These are phyloP conservation scores for Diadegma fenestrale DNA, from an alignment of 2,888 invertebrate genomes.

Conservation along the genomic window DNA sequence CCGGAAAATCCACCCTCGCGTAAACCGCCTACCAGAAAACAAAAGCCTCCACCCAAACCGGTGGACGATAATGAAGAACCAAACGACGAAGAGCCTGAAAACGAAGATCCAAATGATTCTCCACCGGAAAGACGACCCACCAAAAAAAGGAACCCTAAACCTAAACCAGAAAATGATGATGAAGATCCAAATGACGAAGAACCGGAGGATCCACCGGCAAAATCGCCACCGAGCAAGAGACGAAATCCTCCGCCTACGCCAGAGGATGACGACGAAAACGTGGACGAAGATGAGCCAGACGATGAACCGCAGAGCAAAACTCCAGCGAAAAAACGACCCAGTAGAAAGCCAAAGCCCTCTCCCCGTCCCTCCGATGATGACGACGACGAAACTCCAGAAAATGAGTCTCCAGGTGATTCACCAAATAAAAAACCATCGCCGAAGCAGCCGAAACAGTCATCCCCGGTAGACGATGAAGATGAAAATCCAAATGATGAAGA, in stretches of 20 bases:
- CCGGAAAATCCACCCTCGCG: slow-evolving; percentile 28
- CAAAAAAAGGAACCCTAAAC: slow-evolving; percentile 31
- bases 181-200: slow-evolving; percentile 24
- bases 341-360: slow-evolving; percentile 4
- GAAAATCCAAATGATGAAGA: slow-evolving; percentile 15
- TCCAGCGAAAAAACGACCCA: not conserved
- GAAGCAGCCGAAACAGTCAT: slow-evolving; percentile 5
- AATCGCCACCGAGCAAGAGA: not conserved
- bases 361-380: slow-evolving; percentile 9
- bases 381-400: slow-evolving; percentile 30
- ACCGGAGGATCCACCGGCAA: not conserved
- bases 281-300: slow-evolving; percentile 18
- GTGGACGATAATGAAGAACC: slow-evolving; percentile 28
- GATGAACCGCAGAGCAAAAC: not conserved
- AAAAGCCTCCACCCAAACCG: slow-evolving; percentile 21
- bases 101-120: not conserved
- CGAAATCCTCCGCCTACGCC: slow-evolving; percentile 14
- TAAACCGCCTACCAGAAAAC: slow-evolving; percentile 19
- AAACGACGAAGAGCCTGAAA: slow-evolving; percentile 40
- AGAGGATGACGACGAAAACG: slow-evolving; percentile 7
- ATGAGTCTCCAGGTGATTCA: slow-evolving; percentile 10
- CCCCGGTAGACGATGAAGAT: slow-evolving; percentile 29
- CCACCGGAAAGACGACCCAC: slow-evolving; percentile 8
- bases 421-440: not conserved
- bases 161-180: slow-evolving; percentile 28